Conservation (phyloP, 1,140 invertebrate species). For the Ladona fulva region DNA sequence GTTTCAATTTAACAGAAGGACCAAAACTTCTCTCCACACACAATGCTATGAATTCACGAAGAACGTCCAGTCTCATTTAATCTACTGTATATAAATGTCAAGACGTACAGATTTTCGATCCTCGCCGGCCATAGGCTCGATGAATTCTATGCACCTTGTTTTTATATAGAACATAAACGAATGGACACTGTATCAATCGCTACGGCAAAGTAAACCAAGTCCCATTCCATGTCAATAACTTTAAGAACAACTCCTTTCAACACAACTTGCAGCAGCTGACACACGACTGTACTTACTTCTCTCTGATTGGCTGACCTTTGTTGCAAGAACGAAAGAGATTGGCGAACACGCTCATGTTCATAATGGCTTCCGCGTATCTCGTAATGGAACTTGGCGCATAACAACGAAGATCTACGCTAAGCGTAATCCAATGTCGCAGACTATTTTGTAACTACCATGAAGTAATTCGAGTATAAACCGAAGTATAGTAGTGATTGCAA, state of each 20-base stretch:
- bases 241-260: neutral
- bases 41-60: slow-evolving; percentile 22
- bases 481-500: no score
- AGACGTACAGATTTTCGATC: neutral
- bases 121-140: neutral
- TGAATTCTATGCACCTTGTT: neutral
- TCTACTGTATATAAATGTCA: neutral
- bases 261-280: neutral
- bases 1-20: slow-evolving; percentile 19
- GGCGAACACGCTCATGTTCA: neutral
- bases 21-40: slow-evolving; percentile 17
- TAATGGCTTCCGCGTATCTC: no score
- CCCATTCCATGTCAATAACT: neutral
- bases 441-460: no score
- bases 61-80: slow-evolving; percentile 13
- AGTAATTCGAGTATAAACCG: no score
- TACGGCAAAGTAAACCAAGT: neutral
- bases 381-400: no score
- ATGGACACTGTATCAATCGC: neutral
- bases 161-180: neutral
- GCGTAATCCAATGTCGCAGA: no score
- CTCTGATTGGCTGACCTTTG: neutral
- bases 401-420: no score
- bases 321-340: neutral
- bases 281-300: neutral